These are phyloP conservation scores for Thunnus maccoyii DNA, from an alignment of 2,113 vertebrate species.

Conservation along the genomic window DNA sequence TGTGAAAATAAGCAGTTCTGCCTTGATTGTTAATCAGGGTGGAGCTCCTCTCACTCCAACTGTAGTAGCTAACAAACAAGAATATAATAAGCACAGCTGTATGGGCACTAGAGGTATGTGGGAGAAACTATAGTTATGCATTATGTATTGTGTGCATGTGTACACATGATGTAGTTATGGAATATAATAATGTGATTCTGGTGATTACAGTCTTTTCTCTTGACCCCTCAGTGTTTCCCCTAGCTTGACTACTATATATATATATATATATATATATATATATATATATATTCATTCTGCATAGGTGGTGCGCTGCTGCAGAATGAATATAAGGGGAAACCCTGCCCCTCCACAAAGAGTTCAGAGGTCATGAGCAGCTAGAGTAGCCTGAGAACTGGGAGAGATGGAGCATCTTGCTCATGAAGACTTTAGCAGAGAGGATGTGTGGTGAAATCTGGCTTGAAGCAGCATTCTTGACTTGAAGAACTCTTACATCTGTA, in stretches of 20 bases:
- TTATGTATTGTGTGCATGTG: slow-evolving; percentile 20
- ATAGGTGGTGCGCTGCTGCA: no score
- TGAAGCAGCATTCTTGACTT: no score
- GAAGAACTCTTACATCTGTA: no score
- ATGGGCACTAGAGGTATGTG: neutral
- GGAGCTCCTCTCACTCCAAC: slow-evolving; percentile 33
- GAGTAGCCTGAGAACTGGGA: no score
- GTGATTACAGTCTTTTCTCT: neutral
- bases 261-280: neutral
- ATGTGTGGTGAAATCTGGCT: no score
- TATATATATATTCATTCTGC: no score
- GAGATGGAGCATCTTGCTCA: no score
- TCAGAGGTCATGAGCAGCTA: slow-evolving; percentile 1
- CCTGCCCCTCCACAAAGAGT: neutral
- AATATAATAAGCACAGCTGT: neutral
- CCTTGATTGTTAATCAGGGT: slow-evolving; percentile 66
- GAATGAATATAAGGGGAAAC: no score
- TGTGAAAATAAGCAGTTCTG: slow-evolving; percentile 63
- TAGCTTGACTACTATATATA: no score
- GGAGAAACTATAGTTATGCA: slow-evolving; percentile 12
- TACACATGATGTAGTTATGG: neutral
- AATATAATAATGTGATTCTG: neutral
- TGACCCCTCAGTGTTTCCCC: neutral
- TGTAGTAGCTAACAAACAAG: slow-evolving; percentile 29
- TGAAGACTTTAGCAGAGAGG: no score